Evolutionary conservation across 2,888 invertebrate species (phyloP), one percentile per base, ranked within the genome.

Genomic region (Acanthosepion lycidas): DNA sequence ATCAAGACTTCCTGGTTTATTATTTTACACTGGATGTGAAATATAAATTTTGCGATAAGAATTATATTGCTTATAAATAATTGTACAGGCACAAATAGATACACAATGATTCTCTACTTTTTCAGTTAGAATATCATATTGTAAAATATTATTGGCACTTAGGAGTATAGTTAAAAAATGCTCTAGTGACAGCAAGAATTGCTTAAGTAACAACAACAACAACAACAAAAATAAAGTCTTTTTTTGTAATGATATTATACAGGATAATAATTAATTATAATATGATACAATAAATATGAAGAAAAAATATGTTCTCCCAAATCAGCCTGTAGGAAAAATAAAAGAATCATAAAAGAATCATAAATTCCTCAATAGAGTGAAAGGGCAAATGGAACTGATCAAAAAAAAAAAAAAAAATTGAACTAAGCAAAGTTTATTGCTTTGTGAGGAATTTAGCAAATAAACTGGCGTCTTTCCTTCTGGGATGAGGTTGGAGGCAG

Each of bases 381-480:
- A 78, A 78, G 78, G 78, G n/a, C 78, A 78, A 78, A 78, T 78
- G 78, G 78, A 78, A 78, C 33, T 78, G 78, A 33, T 33, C 6
- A 78, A 78, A 78, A 78, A 78, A 78, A n/a, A 78, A 78, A n/a
- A n/a, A 3, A 78, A 78, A 8, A 4, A 78, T 78, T 78, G 33
- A 78, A 78, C 33, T 33, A 78, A 78, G 78, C n/a, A 78, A 78
- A 78, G n/a, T 78, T 78, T 78, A 78, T 78, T 78, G 78, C 78
- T 78, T 78, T 33, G 78, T 78, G n/a, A 78, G 78, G 78, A 78
- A 78, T 78, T 78, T n/a, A n/a, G 78, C 78, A 78, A 78, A 78
- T 78, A 78, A 78, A 78, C 78, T 78, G n/a, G n/a, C 12, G 78
- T 33, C 78, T 78, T 78, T 78, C 33, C n/a, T 78, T 78, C 78